phyloP scores from a whole-genome alignment of 2,797 vertebrate genomes.

The Toxotes lorentzi region DNA sequence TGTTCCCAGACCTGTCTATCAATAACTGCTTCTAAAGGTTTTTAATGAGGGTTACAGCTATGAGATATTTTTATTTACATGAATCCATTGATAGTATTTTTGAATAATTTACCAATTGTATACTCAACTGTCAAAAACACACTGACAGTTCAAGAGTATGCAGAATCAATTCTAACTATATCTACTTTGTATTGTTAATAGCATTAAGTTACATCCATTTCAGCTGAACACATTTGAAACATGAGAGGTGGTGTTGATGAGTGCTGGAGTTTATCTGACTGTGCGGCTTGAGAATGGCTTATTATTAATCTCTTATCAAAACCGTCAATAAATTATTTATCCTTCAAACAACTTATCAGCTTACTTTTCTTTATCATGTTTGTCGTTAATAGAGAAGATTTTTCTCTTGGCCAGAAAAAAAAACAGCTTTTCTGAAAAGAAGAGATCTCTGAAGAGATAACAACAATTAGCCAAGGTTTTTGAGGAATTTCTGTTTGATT shows the following conservation, averaged over 20 bases:
- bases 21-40: background rate
- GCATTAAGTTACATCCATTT: background rate
- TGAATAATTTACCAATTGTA: background rate
- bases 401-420: constrained; percentile 21
- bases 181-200: background rate
- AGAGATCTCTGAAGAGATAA: background rate
- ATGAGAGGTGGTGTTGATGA: background rate
- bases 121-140: constrained; percentile 1
- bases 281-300: background rate
- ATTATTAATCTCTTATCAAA: background rate
- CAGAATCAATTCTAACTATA: background rate
- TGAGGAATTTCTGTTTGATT: constrained; percentile 25
- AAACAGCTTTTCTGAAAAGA: background rate
- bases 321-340: background rate
- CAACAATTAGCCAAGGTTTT: constrained; percentile 34
- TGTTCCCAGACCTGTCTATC: constrained; percentile 19
- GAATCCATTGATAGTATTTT: background rate
- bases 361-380: constrained; percentile 44
- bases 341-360: background rate
- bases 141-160: background rate
- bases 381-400: constrained; percentile 41
- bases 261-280: background rate
- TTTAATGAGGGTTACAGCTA: background rate
- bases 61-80: background rate
- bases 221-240: background rate